Conservation (phyloP, 2,113 vertebrate genomes). For the Austrofundulus limnaeus region DNA sequence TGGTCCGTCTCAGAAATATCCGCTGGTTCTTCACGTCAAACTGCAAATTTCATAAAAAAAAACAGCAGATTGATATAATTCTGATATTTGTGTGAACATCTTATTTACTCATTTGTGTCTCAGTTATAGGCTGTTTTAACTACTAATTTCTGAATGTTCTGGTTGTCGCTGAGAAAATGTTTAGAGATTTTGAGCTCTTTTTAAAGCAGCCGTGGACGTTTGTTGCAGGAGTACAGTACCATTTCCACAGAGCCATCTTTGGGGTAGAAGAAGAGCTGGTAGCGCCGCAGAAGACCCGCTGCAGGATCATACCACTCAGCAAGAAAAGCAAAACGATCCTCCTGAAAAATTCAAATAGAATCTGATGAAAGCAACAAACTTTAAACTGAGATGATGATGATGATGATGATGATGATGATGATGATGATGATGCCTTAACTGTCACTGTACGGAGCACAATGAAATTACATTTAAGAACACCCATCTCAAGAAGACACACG, state of each 20-base stretch:
- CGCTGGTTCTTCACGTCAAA: conserved; percentile 93
- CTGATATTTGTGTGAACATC: background rate
- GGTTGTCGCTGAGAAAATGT: background rate
- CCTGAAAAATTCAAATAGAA: conserved; percentile 57
- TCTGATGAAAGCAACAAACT: background rate
- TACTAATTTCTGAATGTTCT: background rate
- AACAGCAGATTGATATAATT: background rate
- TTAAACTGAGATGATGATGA: background rate
- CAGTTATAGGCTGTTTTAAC: background rate
- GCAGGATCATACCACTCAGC: conserved; percentile 93
- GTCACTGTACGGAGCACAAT: too few relatives aligned
- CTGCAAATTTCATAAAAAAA: conserved; percentile 67
- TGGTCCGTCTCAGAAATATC: conserved; percentile 87
- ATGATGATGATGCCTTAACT: too few relatives aligned
- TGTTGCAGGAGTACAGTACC: conserved; percentile 74
- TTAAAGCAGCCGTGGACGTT: background rate
- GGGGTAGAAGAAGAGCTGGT: conserved; percentile 91
- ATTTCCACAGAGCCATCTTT: conserved; percentile 92
- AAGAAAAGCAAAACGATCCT: conserved; percentile 90
- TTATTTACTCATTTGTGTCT: background rate
- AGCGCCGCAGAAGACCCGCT: conserved; percentile 87
- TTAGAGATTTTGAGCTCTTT: too few relatives aligned
- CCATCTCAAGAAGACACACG: too few relatives aligned
- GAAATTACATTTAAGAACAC: too few relatives aligned
- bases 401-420: too few relatives aligned